Conservation (phyloP, 2,797 vertebrate species). For the Parauchenoglanis punctatus region DNA sequence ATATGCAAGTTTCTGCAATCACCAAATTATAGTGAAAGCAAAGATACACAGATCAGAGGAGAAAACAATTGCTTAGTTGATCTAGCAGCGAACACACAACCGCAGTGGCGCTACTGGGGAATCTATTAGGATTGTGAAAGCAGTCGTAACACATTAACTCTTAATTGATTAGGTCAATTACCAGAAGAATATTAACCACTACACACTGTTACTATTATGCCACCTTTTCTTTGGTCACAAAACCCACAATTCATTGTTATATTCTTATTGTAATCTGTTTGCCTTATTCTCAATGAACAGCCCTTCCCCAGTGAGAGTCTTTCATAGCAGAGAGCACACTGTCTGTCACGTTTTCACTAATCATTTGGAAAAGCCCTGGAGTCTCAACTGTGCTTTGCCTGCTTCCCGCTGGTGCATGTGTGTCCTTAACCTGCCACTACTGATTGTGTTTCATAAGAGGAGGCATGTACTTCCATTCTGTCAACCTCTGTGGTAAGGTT, state of each 20-base stretch:
- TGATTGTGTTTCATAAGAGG: slow-evolving; percentile 53
- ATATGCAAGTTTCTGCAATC: background rate
- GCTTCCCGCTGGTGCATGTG: slow-evolving; percentile 53
- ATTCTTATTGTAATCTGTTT: slow-evolving; percentile 24
- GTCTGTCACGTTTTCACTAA: slow-evolving; percentile 57
- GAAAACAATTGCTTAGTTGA: background rate
- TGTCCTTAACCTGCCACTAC: slow-evolving; percentile 62
- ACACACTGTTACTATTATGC: background rate
- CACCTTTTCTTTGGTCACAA: background rate
- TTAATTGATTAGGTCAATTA: background rate
- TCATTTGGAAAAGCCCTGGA: slow-evolving; percentile 54
- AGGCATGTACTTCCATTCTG: slow-evolving; percentile 53
- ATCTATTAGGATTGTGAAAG: background rate
- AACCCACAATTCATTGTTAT: slow-evolving; percentile 13
- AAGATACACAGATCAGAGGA: background rate
- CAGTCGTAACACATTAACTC: background rate
- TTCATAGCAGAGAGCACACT: slow-evolving; percentile 39
- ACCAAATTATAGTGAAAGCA: background rate
- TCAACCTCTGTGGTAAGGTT: slow-evolving; percentile 36
- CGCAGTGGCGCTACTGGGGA: background rate
- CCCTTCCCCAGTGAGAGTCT: slow-evolving; percentile 15
- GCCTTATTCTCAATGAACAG: slow-evolving; percentile 40
- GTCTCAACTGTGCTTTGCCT: slow-evolving; percentile 35
- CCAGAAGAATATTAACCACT: background rate
- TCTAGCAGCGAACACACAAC: background rate